Conservation (phyloP, 2,888 invertebrate genomes). For the Cheilosia pagana region DNA sequence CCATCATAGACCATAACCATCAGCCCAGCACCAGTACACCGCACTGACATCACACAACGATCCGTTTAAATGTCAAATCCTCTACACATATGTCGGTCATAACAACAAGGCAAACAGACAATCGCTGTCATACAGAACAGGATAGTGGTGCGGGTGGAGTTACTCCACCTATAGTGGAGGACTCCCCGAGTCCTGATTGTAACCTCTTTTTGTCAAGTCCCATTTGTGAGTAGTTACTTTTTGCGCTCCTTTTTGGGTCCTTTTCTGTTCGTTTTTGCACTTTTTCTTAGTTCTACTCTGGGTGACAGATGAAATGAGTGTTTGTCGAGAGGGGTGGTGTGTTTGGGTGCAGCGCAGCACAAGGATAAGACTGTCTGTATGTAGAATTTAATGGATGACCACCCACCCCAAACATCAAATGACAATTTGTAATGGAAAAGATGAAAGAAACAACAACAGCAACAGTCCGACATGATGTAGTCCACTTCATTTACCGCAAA, state of each 20-base stretch:
- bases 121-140: constrained; percentile 70
- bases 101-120: constrained; percentile 74
- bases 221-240: constrained; percentile 27
- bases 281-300: constrained; percentile 50
- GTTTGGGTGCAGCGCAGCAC: neutral
- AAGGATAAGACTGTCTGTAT: neutral
- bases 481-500: constrained; percentile 63
- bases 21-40: neutral
- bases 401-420: constrained; percentile 62
- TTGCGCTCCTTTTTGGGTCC: constrained; percentile 15
- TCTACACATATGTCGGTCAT: constrained; percentile 74
- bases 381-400: constrained; percentile 61
- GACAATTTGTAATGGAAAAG: constrained; percentile 71
- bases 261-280: constrained; percentile 20
- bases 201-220: constrained; percentile 65
- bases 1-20: neutral
- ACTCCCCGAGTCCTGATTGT: constrained; percentile 8
- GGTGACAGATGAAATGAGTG: constrained; percentile 64
- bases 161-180: neutral
- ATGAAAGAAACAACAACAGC: constrained; percentile 55
- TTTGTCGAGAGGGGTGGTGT: constrained; percentile 24
- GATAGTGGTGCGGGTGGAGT: constrained; percentile 39
- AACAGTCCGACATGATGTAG: constrained; percentile 39
- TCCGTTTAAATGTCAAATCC: constrained; percentile 74
- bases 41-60: constrained; percentile 67